Conservation (phyloP, 2,797 vertebrate species). For the Phrynocephalus forsythii region DNA sequence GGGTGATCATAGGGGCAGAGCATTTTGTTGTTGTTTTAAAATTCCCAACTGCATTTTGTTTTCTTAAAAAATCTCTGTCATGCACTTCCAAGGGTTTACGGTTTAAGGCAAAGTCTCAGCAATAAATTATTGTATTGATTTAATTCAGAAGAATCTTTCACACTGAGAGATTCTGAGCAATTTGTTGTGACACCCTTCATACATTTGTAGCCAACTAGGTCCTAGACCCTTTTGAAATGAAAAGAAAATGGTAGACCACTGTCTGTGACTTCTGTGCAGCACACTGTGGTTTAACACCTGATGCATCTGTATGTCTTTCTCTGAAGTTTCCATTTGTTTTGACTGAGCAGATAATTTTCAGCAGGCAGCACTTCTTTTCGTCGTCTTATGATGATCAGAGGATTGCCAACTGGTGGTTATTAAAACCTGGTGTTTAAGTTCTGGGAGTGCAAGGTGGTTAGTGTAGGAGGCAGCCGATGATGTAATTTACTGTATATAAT, state of each 20-base stretch:
- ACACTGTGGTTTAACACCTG: constrained; percentile 70
- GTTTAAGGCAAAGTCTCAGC: accelerated
- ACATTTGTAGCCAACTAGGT: accelerated
- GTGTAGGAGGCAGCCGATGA: constrained; percentile 48
- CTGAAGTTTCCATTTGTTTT: constrained; percentile 77
- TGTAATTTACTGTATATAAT: constrained; percentile 69
- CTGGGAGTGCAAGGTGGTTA: constrained; percentile 44
- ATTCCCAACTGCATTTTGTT: background rate
- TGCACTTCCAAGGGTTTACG: background rate
- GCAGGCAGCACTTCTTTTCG: constrained; percentile 72
- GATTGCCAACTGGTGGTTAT: constrained; percentile 63
- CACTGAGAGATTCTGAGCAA: constrained; percentile 11
- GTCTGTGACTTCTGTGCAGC: constrained; percentile 13
- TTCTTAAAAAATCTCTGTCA: background rate
- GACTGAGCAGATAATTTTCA: constrained; percentile 65
- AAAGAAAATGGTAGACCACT: constrained; percentile 16
- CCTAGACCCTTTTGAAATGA: background rate
- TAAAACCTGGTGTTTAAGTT: constrained; percentile 63
- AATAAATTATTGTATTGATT: constrained; percentile 11
- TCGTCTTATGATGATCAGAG: constrained; percentile 71
- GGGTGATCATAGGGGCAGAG: background rate
- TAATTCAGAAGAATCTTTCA: constrained; percentile 30
- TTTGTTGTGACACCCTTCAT: background rate
- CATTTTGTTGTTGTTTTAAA: background rate
- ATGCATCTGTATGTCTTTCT: constrained; percentile 68